Conservation (phyloP, 1,140 invertebrate species). For the Euschistus heros region DNA sequence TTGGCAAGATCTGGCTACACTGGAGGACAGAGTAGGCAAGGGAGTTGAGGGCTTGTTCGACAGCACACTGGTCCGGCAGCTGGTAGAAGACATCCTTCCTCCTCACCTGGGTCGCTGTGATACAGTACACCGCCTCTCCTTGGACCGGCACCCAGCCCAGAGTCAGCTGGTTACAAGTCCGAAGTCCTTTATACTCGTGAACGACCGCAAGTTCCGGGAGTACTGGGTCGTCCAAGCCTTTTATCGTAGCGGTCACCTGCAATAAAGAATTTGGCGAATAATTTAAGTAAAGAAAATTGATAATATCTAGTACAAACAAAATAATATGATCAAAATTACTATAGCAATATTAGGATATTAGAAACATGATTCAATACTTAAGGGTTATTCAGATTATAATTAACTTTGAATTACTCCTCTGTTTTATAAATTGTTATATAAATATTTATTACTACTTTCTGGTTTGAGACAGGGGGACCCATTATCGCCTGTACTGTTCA, state of each 20-base stretch:
- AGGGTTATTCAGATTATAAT: too few relatives aligned
- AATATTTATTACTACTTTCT: too few relatives aligned
- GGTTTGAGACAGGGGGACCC: too few relatives aligned
- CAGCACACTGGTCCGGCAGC: slow-evolving; percentile 14
- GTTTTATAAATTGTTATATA: too few relatives aligned
- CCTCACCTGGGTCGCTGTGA: slow-evolving; percentile 2
- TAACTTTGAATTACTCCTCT: too few relatives aligned
- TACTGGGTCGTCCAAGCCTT: background rate
- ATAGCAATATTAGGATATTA: too few relatives aligned
- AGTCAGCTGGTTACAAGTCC: slow-evolving; percentile 2
- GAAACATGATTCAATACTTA: too few relatives aligned
- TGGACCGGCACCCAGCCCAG: slow-evolving; percentile 6
- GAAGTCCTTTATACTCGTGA: background rate
- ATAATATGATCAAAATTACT: too few relatives aligned
- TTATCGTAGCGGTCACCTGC: background rate
- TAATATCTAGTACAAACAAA: background rate
- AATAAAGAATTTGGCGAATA: too few relatives aligned
- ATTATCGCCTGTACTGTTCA: too few relatives aligned
- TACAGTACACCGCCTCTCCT: slow-evolving; percentile 9
- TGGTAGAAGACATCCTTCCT: slow-evolving; percentile 5
- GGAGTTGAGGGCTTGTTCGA: slow-evolving; percentile 12
- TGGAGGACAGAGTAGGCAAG: slow-evolving; percentile 13
- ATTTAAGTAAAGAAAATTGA: background rate
- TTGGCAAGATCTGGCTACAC: background rate
- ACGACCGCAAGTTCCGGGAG: background rate